These are phyloP conservation scores for Hypolimnas misippus DNA, from an alignment of 2,888 invertebrate genomes.

Conservation along the genomic window DNA sequence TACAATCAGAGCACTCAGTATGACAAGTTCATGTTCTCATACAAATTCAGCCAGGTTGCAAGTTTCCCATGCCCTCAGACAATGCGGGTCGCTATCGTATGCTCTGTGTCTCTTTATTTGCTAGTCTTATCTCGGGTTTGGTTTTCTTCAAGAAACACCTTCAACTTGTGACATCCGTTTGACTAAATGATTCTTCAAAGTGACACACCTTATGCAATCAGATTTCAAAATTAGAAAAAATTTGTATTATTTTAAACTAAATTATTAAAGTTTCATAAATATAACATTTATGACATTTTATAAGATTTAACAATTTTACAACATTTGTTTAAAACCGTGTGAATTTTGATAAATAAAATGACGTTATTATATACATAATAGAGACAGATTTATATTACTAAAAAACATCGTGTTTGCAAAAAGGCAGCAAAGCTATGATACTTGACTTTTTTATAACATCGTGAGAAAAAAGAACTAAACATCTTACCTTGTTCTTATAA, in stretches of 20 bases:
- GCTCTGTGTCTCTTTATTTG: conserved; percentile 37
- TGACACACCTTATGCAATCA: not conserved
- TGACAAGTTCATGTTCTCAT: conserved; percentile 45
- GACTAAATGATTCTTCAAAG: conserved; percentile 21
- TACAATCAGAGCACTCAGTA: conserved; percentile 3
- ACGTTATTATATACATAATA: too few relatives aligned
- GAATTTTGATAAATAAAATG: too few relatives aligned
- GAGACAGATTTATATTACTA: not conserved
- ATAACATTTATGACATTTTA: too few relatives aligned
- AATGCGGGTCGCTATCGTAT: conserved; percentile 43
- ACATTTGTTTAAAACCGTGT: too few relatives aligned
- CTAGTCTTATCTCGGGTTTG: conserved; percentile 27
- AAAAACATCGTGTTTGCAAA: not conserved
- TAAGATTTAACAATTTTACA: too few relatives aligned
- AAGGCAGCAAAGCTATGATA: not conserved
- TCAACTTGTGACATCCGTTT: conserved; percentile 23
- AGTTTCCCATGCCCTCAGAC: conserved; percentile 51
- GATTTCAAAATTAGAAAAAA: too few relatives aligned
- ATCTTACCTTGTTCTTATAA: not conserved
- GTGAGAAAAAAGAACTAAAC: not conserved
- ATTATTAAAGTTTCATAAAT: too few relatives aligned
- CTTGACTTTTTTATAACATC: not conserved
- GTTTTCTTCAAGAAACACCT: conserved; percentile 26
- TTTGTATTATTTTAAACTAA: too few relatives aligned
- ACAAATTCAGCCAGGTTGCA: conserved; percentile 42